A percentile compares a stretch with the other conserved stretches of the same genome.
phyloP scores from a whole-genome alignment of 1,140 invertebrate species.

The Drosophila arizonae region DNA sequence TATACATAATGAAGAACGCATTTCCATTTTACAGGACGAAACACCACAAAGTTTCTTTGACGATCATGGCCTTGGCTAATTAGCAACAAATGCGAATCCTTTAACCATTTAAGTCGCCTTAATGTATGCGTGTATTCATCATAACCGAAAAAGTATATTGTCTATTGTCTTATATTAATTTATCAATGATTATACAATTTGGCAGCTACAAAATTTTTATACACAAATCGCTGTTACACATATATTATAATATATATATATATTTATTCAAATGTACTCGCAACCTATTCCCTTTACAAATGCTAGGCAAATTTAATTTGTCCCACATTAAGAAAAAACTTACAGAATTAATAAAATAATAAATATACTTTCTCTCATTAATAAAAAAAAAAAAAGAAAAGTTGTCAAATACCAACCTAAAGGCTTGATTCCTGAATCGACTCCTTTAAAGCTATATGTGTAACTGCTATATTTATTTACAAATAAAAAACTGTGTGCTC shows the following conservation, averaged over 20 bases:
- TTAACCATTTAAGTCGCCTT: constrained; percentile 68
- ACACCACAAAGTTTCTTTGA: constrained; percentile 99
- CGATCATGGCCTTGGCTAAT: constrained; percentile 97
- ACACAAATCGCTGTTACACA: constrained; percentile 51
- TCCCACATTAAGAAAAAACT: not conserved
- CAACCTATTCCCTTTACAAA: constrained; percentile 1
- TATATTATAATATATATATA: constrained; percentile 18
- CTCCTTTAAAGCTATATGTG: constrained; percentile 19
- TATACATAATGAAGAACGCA: constrained; percentile 64
- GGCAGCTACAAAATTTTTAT: constrained; percentile 39
- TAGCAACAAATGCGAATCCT: constrained; percentile 30
- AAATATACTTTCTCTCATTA: not conserved
- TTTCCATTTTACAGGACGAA: constrained; percentile 94
- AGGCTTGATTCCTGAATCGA: not conserved
- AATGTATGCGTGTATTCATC: constrained; percentile 66
- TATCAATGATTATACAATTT: constrained; percentile 40
- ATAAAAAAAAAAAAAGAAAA: not conserved
- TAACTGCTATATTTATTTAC: constrained; percentile 11
- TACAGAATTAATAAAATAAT: not conserved
- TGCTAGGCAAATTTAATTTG: constrained; percentile 28
- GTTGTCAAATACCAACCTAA: no score
- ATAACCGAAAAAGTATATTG: constrained; percentile 58
- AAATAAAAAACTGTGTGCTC: constrained; percentile 43
- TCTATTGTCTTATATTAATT: constrained; percentile 29
- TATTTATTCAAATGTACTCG: constrained; percentile 33